These are phyloP conservation scores for Cheilosia grossa DNA, from an alignment of 2,888 invertebrate species.

Conservation along the genomic window DNA sequence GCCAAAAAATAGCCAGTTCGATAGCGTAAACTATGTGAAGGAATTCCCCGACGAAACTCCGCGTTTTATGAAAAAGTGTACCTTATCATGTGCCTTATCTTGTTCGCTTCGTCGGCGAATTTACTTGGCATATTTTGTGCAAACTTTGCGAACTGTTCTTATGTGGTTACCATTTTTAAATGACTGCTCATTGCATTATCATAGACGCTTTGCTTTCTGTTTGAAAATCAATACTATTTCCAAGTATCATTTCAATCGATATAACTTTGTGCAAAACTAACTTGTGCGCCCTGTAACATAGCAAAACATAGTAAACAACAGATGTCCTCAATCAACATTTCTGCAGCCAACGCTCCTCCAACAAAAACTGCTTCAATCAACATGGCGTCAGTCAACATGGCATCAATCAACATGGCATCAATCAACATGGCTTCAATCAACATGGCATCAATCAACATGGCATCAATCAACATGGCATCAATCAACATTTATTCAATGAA, in stretches of 20 bases:
- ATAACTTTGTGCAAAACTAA: neutral
- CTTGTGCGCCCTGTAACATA: neutral
- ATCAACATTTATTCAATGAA: too few species aligned
- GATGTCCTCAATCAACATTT: neutral
- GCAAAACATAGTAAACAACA: neutral
- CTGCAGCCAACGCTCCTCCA: too few species aligned
- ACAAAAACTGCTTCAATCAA: too few species aligned
- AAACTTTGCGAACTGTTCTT: neutral
- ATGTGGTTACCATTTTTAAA: too few species aligned
- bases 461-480: too few species aligned
- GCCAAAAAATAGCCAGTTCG: neutral
- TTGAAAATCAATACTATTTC: neutral
- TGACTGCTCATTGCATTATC: neutral
- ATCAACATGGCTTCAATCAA: too few species aligned
- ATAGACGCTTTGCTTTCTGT: slow-evolving; percentile 18
- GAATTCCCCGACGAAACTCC: neutral
- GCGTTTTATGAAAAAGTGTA: neutral
- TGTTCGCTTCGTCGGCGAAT: neutral
- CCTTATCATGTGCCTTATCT: neutral
- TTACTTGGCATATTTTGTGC: neutral
- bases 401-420: too few species aligned
- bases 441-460: too few species aligned
- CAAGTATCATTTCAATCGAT: neutral
- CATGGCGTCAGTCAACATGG: too few species aligned
- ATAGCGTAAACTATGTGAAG: neutral